A percentile compares a stretch with the other conserved stretches of the same genome.
Evolutionary conservation across 2,797 vertebrate species (phyloP).

Genomic region (Gymnopithys bicolor): DNA sequence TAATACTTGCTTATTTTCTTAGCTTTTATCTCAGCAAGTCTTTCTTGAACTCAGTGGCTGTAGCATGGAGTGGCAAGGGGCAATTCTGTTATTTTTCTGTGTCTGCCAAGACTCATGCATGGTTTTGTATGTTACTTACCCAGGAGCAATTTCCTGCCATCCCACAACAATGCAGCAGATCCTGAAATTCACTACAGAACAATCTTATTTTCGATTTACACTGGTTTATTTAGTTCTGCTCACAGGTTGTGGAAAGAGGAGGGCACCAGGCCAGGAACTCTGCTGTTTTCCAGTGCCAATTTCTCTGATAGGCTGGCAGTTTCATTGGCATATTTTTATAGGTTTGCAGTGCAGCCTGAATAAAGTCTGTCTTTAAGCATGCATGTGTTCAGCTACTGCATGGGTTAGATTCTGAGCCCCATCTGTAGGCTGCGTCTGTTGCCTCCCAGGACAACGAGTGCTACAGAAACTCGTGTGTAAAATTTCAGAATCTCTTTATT

Average conservation of each 20-base stretch:
- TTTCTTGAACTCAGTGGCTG: not conserved
- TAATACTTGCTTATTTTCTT: slow-evolving; percentile 55
- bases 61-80: not conserved
- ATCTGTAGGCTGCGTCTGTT: not conserved
- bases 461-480: not conserved
- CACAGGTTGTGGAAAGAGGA: not conserved
- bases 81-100: not conserved
- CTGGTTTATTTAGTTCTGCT: slow-evolving; percentile 17
- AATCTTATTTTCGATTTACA: not conserved
- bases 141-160: not conserved
- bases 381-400: not conserved
- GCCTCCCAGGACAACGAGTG: not conserved
- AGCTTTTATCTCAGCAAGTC: slow-evolving; percentile 34
- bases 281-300: slow-evolving; percentile 45
- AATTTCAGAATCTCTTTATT: slow-evolving; percentile 18
- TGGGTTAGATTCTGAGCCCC: not conserved
- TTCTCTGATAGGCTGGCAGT: slow-evolving; percentile 32
- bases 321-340: slow-evolving; percentile 54
- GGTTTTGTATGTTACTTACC: not conserved
- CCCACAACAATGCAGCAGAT: not conserved
- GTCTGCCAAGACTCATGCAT: not conserved
- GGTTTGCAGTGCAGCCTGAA: slow-evolving; percentile 6
- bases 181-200: slow-evolving; percentile 8
- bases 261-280: slow-evolving; percentile 9
- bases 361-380: not conserved